These are phyloP conservation scores for Agrotis puta DNA, from an alignment of 2,888 invertebrate species.

Conservation along the genomic window DNA sequence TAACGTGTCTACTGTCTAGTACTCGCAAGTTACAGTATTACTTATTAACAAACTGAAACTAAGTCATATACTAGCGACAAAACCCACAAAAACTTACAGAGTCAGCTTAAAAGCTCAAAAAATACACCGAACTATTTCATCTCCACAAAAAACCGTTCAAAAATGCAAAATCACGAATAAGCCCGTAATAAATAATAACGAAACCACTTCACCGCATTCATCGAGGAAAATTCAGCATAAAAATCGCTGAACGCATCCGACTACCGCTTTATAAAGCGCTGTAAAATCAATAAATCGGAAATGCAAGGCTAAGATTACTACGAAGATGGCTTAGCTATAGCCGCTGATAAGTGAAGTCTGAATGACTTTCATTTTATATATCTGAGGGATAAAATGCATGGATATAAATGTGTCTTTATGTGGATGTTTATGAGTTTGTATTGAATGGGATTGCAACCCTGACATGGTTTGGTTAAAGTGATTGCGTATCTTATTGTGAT, in stretches of 20 bases:
- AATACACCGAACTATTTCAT: conserved; percentile 1
- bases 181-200: conserved; percentile 40
- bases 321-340: conserved; percentile 52
- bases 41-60: background rate
- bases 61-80: background rate
- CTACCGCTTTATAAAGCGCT: conserved; percentile 44
- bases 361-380: conserved; percentile 55
- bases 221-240: conserved; percentile 39
- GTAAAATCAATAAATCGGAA: conserved; percentile 56
- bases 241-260: conserved; percentile 54
- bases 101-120: background rate
- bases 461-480: conserved; percentile 39
- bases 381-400: conserved; percentile 39
- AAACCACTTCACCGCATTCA: conserved; percentile 22
- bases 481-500: conserved; percentile 40
- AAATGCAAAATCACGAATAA: conserved; percentile 46
- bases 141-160: background rate
- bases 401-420: conserved; percentile 50
- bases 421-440: conserved; percentile 37
- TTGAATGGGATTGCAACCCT: conserved; percentile 47
- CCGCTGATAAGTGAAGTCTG: conserved; percentile 43
- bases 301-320: conserved; percentile 53
- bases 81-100: background rate
- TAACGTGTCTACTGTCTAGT: too few relatives aligned
- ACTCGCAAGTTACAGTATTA: background rate